A percentile compares a stretch with the other conserved stretches of the same genome.
Evolutionary conservation across 35 echinoderm and acorn worm genomes (phyloP).

Genomic region (Apostichopus parvimensis): DNA sequence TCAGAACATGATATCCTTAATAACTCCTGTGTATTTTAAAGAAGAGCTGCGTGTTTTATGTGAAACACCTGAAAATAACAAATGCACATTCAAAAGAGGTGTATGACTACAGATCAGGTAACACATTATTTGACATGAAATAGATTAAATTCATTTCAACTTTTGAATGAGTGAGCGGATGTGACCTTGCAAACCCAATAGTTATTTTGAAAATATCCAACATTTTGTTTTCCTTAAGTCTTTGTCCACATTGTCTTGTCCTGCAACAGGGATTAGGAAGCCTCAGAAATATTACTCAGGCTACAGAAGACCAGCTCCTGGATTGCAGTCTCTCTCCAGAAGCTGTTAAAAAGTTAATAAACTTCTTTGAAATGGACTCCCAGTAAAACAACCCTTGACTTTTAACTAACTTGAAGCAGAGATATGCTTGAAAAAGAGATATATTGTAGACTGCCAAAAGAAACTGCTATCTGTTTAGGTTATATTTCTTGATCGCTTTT

Average conservation of each 20-base stretch:
- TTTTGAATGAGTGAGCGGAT: too few species aligned
- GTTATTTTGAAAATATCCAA: too few species aligned
- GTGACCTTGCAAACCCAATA: too few species aligned
- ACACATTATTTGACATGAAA: background rate
- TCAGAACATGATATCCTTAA: constrained; percentile 48
- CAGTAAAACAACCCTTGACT: background rate
- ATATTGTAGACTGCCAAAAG: too few species aligned
- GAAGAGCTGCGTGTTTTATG: background rate
- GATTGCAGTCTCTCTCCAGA: constrained; percentile 35
- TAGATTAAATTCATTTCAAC: background rate
- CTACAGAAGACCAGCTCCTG: constrained; percentile 21
- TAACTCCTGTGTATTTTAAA: too few species aligned
- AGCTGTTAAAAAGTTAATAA: background rate
- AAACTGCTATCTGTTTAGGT: too few species aligned
- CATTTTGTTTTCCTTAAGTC: constrained; percentile 11
- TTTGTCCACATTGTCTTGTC: constrained; percentile 31
- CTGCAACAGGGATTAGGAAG: constrained; percentile 43
- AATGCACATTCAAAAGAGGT: background rate
- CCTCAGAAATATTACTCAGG: constrained; percentile 35
- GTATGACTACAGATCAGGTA: too few species aligned
- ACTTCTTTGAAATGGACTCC: constrained; percentile 11
- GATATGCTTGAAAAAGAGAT: too few species aligned
- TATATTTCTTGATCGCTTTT: too few species aligned
- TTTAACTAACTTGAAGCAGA: too few species aligned
- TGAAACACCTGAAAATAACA: background rate